Percentiles rank a stretch among this genome's conserved stretches.
These are phyloP conservation scores for Lutraria rhynchaena DNA, from an alignment of 1,140 invertebrate species.

Conservation along the genomic window DNA sequence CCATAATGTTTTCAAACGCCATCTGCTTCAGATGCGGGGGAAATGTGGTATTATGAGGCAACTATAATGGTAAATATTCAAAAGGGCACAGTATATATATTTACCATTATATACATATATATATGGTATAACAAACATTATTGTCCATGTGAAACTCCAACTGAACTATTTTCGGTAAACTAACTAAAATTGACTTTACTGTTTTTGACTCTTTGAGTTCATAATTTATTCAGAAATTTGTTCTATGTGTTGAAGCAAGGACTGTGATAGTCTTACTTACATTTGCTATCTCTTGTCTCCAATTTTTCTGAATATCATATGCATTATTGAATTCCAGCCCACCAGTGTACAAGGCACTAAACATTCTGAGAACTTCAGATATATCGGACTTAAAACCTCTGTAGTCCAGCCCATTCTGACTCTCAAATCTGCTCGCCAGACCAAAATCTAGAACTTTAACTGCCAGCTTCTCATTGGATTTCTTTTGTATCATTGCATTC, in stretches of 20 bases:
- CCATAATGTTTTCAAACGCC: too few species aligned
- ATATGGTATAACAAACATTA: too few species aligned
- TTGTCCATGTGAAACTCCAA: too few species aligned
- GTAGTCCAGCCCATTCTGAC: background rate
- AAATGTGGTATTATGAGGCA: too few species aligned
- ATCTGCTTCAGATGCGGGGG: too few species aligned
- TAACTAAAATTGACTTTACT: too few species aligned
- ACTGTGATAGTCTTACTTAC: background rate
- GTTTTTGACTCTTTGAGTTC: background rate
- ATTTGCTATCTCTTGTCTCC: background rate
- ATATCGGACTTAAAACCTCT: conserved; percentile 34
- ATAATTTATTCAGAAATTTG: background rate
- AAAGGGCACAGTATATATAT: too few species aligned
- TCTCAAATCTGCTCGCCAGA: conserved; percentile 8
- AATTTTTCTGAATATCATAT: conserved; percentile 2
- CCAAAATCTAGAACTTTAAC: conserved; percentile 49
- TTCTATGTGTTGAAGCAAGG: too few species aligned
- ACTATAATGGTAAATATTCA: too few species aligned
- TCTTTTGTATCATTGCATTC: conserved; percentile 43
- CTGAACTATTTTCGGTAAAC: too few species aligned
- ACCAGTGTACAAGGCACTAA: conserved; percentile 37
- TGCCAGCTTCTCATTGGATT: background rate
- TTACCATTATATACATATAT: too few species aligned
- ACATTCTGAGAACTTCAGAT: conserved; percentile 23
- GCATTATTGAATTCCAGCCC: conserved; percentile 31